These are phyloP conservation scores for Archegozetes longisetosus DNA, from an alignment of 1,140 invertebrate genomes.

Conservation along the genomic window DNA sequence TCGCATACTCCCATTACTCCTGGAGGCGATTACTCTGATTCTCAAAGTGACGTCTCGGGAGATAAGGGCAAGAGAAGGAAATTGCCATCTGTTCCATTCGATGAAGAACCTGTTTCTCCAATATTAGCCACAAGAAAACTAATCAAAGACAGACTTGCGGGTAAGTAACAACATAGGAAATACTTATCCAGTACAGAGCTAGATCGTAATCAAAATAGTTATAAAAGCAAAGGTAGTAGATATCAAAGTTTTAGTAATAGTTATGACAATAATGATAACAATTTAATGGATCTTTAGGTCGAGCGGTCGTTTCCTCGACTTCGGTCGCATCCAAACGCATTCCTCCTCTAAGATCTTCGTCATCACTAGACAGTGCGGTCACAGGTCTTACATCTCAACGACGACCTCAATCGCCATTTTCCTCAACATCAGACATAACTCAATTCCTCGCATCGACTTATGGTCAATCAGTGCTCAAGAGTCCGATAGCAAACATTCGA, in stretches of 20 bases:
- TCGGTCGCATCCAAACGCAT: neutral
- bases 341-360: conserved; percentile 6
- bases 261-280: neutral
- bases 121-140: conserved; percentile 4
- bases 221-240: neutral
- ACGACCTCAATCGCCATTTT: conserved; percentile 7
- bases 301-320: neutral
- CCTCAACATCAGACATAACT: conserved; percentile 7
- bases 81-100: conserved; percentile 39
- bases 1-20: neutral
- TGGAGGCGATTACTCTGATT: neutral
- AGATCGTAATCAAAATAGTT: neutral
- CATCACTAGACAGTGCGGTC: conserved; percentile 10
- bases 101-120: conserved; percentile 36
- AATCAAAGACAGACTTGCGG: conserved; percentile 10
- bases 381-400: neutral
- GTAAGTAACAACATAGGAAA: too few relatives aligned
- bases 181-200: neutral
- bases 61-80: conserved; percentile 29
- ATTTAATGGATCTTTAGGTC: neutral
- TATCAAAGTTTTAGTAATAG: neutral
- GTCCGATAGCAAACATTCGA: neutral
- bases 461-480: neutral
- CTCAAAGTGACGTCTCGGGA: conserved; percentile 5
- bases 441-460: conserved; percentile 10